Evolutionary conservation across 2,888 invertebrate genomes (phyloP), one percentile per base, ranked within the genome.

Genomic region (Chrysomela aeneicollis): DNA sequence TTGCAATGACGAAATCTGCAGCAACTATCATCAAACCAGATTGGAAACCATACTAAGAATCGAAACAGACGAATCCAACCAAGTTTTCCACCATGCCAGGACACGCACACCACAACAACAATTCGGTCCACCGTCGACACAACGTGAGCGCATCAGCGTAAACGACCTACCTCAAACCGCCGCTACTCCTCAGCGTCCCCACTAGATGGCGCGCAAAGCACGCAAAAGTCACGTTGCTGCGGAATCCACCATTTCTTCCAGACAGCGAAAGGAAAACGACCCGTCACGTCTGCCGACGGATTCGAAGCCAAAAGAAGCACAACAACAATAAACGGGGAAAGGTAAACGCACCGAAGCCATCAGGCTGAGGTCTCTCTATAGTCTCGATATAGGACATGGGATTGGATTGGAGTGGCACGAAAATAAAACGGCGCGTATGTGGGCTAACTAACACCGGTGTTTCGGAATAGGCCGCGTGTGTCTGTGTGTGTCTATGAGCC

Each of bases 381-480:
- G 59, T 67, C 68, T 64, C 64, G 70, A 64, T 64, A 68, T 67
- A 70, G 68, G 69, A 68, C 68, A n/a, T n/a, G n/a, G n/a, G n/a
- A n/a, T n/a, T n/a, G n/a, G n/a, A n/a, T n/a, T n/a, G n/a, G 64
- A 67, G 60, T 61, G 64, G 54, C 68, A 67, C 71, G 66, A 70
- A 71, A 71, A 71, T 71, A 71, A 71, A 70, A 70, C 55, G 22
- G 42, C 71, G 26, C 6, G 26, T 26, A 67, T 67, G 70, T 70
- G 68, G 71, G 71, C 68, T 71, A 71, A 70, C 68, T 71, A 71
- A 67, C 64, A 26, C 66, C 64, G 52, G 60, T 61, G 67, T 63
- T 60, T 62, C 54, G 50, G 62, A 54, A 61, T 65, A 65, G 61
- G 61, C 47, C 19, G 65, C 61, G 61, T 57, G 65, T 26, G 26